Evolutionary conservation across 2,888 invertebrate genomes (phyloP).

Genomic region (Magallana nippona): DNA sequence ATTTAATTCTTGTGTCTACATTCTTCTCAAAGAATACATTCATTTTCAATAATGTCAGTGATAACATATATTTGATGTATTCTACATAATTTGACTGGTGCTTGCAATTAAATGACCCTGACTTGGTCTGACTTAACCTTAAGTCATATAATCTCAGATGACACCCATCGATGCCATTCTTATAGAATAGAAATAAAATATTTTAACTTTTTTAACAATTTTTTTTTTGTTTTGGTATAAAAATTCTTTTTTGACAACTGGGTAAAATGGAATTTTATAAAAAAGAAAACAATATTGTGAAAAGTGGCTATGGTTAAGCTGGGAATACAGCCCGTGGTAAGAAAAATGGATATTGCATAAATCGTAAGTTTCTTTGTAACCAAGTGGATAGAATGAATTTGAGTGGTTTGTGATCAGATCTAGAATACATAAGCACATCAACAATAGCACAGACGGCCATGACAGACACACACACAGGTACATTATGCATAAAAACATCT

Average conservation of each 20-base stretch:
- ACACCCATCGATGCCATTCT: conserved; percentile 17
- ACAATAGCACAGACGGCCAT: not conserved
- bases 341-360: conserved; percentile 21
- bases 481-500: conserved; percentile 22
- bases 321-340: not conserved
- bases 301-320: not conserved
- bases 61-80: not conserved
- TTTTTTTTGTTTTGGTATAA: conserved; percentile 28
- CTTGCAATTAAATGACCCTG: not conserved
- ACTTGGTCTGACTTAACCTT: not conserved
- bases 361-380: not conserved
- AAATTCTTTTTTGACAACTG: conserved; percentile 51
- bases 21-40: not conserved
- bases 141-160: not conserved
- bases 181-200: not conserved
- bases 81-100: not conserved
- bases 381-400: not conserved
- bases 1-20: not conserved
- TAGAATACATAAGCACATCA: conserved; percentile 1
- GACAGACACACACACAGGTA: not conserved
- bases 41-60: not conserved
- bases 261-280: conserved; percentile 65
- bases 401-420: not conserved
- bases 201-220: not conserved
- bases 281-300: conserved; percentile 46